Percentiles rank a stretch among this genome's conserved stretches.
Conservation (phyloP, 2,888 invertebrate genomes). For the Caenorhabditis angaria region DNA sequence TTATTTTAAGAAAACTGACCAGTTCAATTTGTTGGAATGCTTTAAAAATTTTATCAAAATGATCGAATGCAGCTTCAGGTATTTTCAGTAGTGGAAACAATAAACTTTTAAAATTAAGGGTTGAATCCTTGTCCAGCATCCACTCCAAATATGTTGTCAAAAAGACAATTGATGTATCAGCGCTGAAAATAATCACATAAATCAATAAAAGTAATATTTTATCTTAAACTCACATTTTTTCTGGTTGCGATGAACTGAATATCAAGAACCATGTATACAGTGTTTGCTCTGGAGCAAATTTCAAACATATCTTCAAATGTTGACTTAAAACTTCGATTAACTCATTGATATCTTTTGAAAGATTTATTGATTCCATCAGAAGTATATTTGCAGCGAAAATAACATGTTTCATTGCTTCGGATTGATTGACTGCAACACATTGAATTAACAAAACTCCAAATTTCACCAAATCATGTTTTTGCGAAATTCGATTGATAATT, state of each 20-base stretch:
- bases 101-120: neutral
- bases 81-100: neutral
- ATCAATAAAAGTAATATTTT: neutral
- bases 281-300: conserved; percentile 23
- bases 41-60: neutral
- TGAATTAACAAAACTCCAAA: too few species aligned
- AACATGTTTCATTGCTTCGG: neutral
- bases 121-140: neutral
- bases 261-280: conserved; percentile 14
- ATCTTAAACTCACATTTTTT: neutral
- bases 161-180: neutral
- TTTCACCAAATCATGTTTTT: too few species aligned
- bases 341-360: neutral
- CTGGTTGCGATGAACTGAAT: too few species aligned
- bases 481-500: neutral
- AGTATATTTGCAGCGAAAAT: neutral
- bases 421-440: neutral
- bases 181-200: conserved; percentile 14
- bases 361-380: neutral
- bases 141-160: conserved; percentile 16
- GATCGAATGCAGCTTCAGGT: neutral
- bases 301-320: conserved; percentile 17
- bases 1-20: conserved; percentile 19
- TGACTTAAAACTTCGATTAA: conserved; percentile 6
- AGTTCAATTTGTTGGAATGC: neutral